Evolutionary conservation across 2,797 vertebrate species (phyloP).

Genomic region (Alca torda): DNA sequence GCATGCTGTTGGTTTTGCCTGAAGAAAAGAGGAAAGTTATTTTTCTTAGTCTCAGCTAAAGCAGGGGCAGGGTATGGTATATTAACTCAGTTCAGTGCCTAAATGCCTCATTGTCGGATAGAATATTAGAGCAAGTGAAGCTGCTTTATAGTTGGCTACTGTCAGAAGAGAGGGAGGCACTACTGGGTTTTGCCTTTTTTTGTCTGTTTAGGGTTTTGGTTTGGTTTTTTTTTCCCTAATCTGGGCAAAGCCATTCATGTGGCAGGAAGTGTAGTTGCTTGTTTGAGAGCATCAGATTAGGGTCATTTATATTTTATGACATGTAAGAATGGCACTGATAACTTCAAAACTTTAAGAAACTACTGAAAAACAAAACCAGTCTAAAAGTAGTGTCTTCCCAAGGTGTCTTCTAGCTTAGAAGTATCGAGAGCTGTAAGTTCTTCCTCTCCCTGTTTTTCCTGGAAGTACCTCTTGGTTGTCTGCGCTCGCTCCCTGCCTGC

Average conservation of each 20-base stretch:
- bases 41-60: neutral
- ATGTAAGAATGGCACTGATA: neutral
- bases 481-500: neutral
- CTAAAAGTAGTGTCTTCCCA: neutral
- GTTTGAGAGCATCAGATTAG: neutral
- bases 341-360: neutral
- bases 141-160: neutral
- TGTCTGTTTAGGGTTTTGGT: neutral
- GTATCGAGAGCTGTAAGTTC: neutral
- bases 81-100: neutral
- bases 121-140: neutral
- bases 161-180: neutral
- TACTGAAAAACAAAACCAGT: neutral
- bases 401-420: neutral
- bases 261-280: neutral
- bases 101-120: rapidly evolving
- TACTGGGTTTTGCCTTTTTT: neutral
- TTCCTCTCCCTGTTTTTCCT: neutral
- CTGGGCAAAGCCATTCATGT: neutral
- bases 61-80: rapidly evolving
- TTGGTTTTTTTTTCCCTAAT: neutral
- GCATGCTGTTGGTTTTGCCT: neutral
- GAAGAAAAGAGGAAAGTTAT: neutral
- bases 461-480: neutral
- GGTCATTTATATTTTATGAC: neutral